These are phyloP conservation scores for Pseudomyrmex sp. DNA, from an alignment of 1,140 invertebrate species.

Conservation along the genomic window DNA sequence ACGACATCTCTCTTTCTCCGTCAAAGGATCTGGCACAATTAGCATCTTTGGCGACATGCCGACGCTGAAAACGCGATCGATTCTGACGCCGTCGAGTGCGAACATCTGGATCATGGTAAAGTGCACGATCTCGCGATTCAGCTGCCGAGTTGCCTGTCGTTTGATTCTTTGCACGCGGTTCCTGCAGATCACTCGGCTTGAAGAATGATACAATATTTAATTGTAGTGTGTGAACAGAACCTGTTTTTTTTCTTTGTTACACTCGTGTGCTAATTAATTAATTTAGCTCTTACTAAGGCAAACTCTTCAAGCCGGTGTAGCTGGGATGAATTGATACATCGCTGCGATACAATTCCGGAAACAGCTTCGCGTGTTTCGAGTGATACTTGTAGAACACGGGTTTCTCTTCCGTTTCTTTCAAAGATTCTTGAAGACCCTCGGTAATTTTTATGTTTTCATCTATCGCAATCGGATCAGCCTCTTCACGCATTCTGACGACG, in stretches of 20 bases:
- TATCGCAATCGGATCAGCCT: neutral
- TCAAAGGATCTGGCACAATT: slow-evolving; percentile 76
- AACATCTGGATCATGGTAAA: slow-evolving; percentile 79
- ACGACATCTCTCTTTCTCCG: slow-evolving; percentile 73
- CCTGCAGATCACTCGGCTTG: slow-evolving; percentile 78
- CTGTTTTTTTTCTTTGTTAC: no score
- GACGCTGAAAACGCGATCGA: slow-evolving; percentile 80
- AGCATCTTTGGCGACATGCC: slow-evolving; percentile 76
- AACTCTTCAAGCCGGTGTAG: slow-evolving; percentile 73
- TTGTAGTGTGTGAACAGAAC: neutral
- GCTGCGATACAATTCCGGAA: slow-evolving; percentile 76
- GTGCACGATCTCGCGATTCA: slow-evolving; percentile 79
- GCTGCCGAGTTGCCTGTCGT: slow-evolving; percentile 73
- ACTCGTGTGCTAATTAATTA: neutral
- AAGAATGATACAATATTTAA: slow-evolving; percentile 44
- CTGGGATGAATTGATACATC: slow-evolving; percentile 78
- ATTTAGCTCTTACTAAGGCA: slow-evolving; percentile 78
- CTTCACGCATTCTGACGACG: neutral
- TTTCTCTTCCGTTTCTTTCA: slow-evolving; percentile 30
- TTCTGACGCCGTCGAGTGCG: slow-evolving; percentile 78
- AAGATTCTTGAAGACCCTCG: neutral
- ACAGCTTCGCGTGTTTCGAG: slow-evolving; percentile 69
- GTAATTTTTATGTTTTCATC: neutral
- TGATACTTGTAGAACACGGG: slow-evolving; percentile 53
- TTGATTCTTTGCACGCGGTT: slow-evolving; percentile 74